These are phyloP conservation scores for Drosophila pseudotakahashii DNA, from an alignment of 2,888 invertebrate species.

Conservation along the genomic window DNA sequence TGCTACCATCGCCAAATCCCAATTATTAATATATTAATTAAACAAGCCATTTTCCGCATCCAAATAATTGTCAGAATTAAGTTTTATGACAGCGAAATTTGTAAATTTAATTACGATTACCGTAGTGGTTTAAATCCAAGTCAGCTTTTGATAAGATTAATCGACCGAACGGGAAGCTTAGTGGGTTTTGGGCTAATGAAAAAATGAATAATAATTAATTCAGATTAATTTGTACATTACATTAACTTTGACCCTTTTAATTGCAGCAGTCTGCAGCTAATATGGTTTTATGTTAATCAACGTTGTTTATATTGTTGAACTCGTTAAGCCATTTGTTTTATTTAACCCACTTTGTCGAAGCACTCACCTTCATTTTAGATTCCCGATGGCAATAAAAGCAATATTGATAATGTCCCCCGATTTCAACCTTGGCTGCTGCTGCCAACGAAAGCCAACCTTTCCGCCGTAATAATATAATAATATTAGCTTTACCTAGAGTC, in stretches of 20 bases:
- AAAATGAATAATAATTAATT: neutral
- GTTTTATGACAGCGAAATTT: constrained; percentile 7
- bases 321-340: neutral
- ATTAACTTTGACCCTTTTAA: neutral
- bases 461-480: constrained; percentile 23
- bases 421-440: constrained; percentile 1
- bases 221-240: neutral
- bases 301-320: neutral
- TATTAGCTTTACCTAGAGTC: constrained; percentile 28
- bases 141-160: neutral
- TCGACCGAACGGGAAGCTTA: neutral
- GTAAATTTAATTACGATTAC: constrained; percentile 14
- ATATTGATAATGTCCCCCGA: constrained; percentile 7
- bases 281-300: neutral
- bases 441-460: constrained; percentile 2
- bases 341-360: constrained; percentile 5
- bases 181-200: no score
- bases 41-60: constrained; percentile 15
- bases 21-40: constrained; percentile 32
- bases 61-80: constrained; percentile 27
- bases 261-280: neutral
- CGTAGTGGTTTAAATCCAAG: neutral
- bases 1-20: constrained; percentile 3
- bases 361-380: constrained; percentile 3
- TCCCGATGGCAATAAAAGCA: constrained; percentile 5